Base-by-base conservation (phyloP, 37 sponge, comb jelly and placozoan species). In the Geodia barretti region DNA sequence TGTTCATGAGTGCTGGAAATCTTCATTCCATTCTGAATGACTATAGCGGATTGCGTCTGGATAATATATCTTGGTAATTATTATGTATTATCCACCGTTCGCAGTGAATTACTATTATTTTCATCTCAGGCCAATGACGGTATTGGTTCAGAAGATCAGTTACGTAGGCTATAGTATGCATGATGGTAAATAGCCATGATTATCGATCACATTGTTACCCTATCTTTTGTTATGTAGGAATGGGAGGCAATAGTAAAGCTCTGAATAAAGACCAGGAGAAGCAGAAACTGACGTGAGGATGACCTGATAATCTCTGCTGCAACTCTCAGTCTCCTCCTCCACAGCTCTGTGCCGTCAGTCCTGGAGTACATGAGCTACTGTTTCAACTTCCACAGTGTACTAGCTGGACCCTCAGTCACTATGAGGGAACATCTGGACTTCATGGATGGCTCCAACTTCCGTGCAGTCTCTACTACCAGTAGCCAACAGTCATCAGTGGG, bases 371-470 rank as follows among this genome's bases (percentile, higher is more conserved):
- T 86, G 39, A 62, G 89, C 68, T 95, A 95, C 59, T 75, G 29
- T 40, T 91, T 91, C 92, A 89, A 86, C 76, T 95, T 95, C 70
- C 83, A 85, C 60, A 64, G 81, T 32, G 37, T 89, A 59, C 82
- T 95, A 35, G 84, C 92, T 76, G 92, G 92, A 21, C 95, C 95
- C 0, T 41, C 81, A 30, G 83, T 75, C 75, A 89, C 83, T 59
- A 60, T 86, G 34, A 77, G 68, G 29, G 89, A 95, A 37, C 89
- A 86, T 63, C 59, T 37, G 21, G 73, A 81, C 59, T 95, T 91
- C 63, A 86, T 95, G 40, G 79, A 79, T 63, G 95, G 95, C 14
- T 71, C 88, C 59, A 90, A 91, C 77, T 43, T 92, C 39, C 28
- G n/a, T n/a, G n/a, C n/a, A n/a, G n/a, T n/a, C n/a, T n/a, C n/a